Evolutionary conservation across 2,888 invertebrate species (phyloP), one percentile per base, ranked within the genome.

Genomic region (Thumatha senex): DNA sequence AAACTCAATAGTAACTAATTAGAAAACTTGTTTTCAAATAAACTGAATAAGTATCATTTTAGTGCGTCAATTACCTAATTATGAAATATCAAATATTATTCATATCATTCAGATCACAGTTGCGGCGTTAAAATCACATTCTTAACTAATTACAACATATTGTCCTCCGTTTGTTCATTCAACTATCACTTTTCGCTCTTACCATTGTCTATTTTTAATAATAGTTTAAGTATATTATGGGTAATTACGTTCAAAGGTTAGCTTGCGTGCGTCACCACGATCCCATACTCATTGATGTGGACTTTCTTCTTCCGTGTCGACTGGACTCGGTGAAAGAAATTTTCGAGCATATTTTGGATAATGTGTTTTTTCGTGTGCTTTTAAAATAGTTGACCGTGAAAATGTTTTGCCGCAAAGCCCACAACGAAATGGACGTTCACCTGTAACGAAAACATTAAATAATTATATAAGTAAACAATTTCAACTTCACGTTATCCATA

Each of bases 311-410:
- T 96, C 95, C 55, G 95, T 95, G 82, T 96, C 96, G 72, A 96
- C 94, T 66, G 96, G 96, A 84, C 96, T 96, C 66, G 97, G 96
- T 74, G 97, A 97, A 71, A 97, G 93, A 92, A 96, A 97, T 92
- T 97, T 97, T 74, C 97, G 94, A 81, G 96, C 96, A 85, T 96
- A 97, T 91, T 97, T 97, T 66, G 97, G 97, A 89, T 96, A 97
- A 86, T 97, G 97, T 60, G 97, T 97, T 91, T 97, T 97, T 89
- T 97, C 97, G 86, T 97, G 97, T 70, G 97, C 97, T 88, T 97
- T 97, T 70, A 97, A 90, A 84, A 97, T 97, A 62, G 97, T 97
- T 69, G 97, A 97, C 73, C 97, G 94, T 61, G 97, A 97, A 88
- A 97, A 97, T 61, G 97, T 97, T 86, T 97, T 97, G 61, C 97